phyloP scores from a whole-genome alignment of 2,797 vertebrate species.

The Thunnus albacares region DNA sequence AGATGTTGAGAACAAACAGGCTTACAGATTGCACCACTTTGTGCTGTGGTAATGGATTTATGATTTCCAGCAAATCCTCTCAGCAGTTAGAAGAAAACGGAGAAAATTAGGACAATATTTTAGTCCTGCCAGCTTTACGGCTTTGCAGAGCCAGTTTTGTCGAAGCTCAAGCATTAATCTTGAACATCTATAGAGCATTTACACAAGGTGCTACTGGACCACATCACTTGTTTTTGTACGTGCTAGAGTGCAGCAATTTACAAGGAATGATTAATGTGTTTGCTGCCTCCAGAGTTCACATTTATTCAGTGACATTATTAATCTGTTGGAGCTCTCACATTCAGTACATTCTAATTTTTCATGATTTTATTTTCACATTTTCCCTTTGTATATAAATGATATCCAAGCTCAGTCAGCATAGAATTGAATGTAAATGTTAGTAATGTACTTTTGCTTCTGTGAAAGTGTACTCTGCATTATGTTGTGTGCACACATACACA shows the following conservation, averaged over 20 bases:
- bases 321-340: background rate
- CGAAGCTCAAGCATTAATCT: background rate
- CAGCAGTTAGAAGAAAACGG: slow-evolving; percentile 6
- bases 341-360: background rate
- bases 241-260: background rate
- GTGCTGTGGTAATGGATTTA: slow-evolving; percentile 38
- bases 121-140: background rate
- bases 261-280: background rate
- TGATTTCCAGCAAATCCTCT: slow-evolving; percentile 35
- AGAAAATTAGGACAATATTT: background rate
- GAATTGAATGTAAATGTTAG: background rate
- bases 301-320: slow-evolving; percentile 12
- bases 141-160: slow-evolving; percentile 1
- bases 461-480: background rate
- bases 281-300: slow-evolving; percentile 14
- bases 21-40: slow-evolving; percentile 5
- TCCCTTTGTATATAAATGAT: background rate
- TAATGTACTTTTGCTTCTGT: background rate
- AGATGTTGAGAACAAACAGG: background rate
- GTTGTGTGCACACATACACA: background rate
- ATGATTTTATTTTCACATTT: background rate
- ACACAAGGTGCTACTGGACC: background rate
- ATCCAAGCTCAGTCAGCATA: background rate
- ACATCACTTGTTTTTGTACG: background rate
- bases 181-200: slow-evolving; percentile 16